These are phyloP conservation scores for Oxyscelio sp. DNA, from an alignment of 2,888 invertebrate species.

Conservation along the genomic window DNA sequence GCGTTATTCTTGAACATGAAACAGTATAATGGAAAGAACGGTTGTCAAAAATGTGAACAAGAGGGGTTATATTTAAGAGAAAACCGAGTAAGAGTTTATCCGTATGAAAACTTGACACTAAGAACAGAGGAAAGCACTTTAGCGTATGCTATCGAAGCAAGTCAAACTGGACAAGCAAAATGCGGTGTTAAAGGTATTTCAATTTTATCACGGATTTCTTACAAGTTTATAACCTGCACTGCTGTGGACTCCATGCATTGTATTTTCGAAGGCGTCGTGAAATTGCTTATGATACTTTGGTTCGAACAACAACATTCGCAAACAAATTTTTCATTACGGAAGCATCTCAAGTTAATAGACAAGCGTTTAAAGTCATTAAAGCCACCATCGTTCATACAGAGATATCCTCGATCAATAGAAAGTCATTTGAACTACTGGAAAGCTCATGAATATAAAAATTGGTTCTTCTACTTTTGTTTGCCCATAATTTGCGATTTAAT, in stretches of 20 bases:
- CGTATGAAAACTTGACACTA: conserved; percentile 24
- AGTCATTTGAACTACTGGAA: conserved; percentile 73
- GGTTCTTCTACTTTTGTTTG: conserved; percentile 72
- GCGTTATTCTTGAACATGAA: too few species aligned
- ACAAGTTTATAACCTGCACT: conserved; percentile 39
- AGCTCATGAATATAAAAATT: conserved; percentile 73
- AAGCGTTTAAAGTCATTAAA: neutral
- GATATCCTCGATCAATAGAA: conserved; percentile 65
- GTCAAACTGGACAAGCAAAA: neutral
- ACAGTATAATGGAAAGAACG: too few species aligned
- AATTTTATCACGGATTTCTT: conserved; percentile 8
- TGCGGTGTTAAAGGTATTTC: conserved; percentile 21
- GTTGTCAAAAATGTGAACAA: conserved; percentile 58
- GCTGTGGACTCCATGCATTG: conserved; percentile 66
- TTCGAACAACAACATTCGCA: conserved; percentile 24
- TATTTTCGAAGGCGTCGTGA: conserved; percentile 47
- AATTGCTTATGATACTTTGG: conserved; percentile 38
- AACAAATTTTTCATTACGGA: conserved; percentile 25
- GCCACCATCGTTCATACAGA: conserved; percentile 64
- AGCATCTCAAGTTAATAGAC: conserved; percentile 20
- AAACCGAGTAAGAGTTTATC: conserved; percentile 30
- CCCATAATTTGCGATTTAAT: conserved; percentile 71
- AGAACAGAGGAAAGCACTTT: conserved; percentile 22
- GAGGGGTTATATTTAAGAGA: conserved; percentile 5
- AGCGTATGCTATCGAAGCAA: conserved; percentile 14